Evolutionary conservation across 2,888 invertebrate species (phyloP).

Genomic region (Drosophila pseudotalamancana): DNA sequence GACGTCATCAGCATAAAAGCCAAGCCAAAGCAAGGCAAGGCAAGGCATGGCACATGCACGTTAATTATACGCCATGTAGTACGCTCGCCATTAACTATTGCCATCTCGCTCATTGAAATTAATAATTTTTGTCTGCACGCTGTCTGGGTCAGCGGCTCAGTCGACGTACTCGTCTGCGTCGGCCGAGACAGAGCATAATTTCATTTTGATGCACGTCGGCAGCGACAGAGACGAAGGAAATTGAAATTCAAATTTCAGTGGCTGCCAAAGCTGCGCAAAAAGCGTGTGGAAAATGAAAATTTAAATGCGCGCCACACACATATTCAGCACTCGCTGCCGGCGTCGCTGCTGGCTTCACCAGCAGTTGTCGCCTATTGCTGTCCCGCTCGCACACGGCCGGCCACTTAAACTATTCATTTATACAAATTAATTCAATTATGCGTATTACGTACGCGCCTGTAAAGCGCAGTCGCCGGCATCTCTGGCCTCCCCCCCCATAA

Average conservation of each 20-base stretch:
- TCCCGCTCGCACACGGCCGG: constrained; percentile 64
- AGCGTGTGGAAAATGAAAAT: constrained; percentile 76
- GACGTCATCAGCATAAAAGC: constrained; percentile 76
- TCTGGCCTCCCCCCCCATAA: constrained; percentile 19
- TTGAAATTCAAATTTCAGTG: constrained; percentile 77
- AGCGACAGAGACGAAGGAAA: constrained; percentile 43
- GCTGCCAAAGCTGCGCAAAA: constrained; percentile 51
- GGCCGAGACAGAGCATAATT: constrained; percentile 74
- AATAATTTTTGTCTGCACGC: constrained; percentile 77
- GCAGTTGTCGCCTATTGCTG: constrained; percentile 21
- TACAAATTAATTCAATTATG: constrained; percentile 83
- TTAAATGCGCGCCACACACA: constrained; percentile 75
- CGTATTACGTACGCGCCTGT: constrained; percentile 79
- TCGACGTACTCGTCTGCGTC: constrained; percentile 23
- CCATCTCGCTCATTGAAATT: constrained; percentile 62
- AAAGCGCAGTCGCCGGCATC: constrained; percentile 76
- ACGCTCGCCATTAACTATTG: constrained; percentile 48
- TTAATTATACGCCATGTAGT: constrained; percentile 80
- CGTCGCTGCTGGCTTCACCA: constrained; percentile 7
- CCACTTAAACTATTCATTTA: constrained; percentile 83
- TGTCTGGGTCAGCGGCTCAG: constrained; percentile 75
- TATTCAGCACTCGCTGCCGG: constrained; percentile 31
- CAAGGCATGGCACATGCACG: constrained; percentile 75
- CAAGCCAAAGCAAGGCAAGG: too few relatives aligned
- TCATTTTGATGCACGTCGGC: constrained; percentile 72